These are phyloP conservation scores for Rhimphoctona megacephalus DNA, from an alignment of 2,888 invertebrate species.

Conservation along the genomic window DNA sequence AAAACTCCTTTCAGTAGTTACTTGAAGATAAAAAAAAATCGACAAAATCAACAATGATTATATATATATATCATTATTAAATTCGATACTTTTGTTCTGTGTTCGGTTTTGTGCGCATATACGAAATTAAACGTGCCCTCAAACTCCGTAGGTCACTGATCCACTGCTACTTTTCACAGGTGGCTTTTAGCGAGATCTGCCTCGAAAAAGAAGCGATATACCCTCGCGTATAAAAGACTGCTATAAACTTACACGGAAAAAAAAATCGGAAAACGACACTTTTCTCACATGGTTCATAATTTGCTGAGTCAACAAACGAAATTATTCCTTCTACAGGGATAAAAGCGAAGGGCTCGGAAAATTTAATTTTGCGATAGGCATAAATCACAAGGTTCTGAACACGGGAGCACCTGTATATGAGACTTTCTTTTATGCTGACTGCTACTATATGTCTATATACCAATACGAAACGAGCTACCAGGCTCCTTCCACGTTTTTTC, in stretches of 20 bases:
- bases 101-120: too few species aligned
- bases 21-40: too few species aligned
- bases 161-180: too few species aligned
- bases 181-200: too few species aligned
- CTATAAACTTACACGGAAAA: background rate
- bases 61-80: too few species aligned
- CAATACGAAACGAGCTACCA: background rate
- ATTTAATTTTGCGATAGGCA: background rate
- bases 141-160: too few species aligned
- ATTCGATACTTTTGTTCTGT: too few species aligned
- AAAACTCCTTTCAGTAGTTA: too few species aligned
- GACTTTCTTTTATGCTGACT: background rate
- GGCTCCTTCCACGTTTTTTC: conserved; percentile 12
- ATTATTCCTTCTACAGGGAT: background rate
- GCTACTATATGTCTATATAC: background rate
- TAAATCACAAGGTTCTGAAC: background rate
- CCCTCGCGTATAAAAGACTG: background rate
- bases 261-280: background rate
- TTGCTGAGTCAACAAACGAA: background rate
- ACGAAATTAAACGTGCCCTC: too few species aligned
- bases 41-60: too few species aligned
- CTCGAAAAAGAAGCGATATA: too few species aligned
- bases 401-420: background rate
- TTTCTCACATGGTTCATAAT: background rate
- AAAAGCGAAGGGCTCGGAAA: background rate